Evolutionary conservation across 2,888 invertebrate species (phyloP).

Genomic region (Eupithecia abbreviata): DNA sequence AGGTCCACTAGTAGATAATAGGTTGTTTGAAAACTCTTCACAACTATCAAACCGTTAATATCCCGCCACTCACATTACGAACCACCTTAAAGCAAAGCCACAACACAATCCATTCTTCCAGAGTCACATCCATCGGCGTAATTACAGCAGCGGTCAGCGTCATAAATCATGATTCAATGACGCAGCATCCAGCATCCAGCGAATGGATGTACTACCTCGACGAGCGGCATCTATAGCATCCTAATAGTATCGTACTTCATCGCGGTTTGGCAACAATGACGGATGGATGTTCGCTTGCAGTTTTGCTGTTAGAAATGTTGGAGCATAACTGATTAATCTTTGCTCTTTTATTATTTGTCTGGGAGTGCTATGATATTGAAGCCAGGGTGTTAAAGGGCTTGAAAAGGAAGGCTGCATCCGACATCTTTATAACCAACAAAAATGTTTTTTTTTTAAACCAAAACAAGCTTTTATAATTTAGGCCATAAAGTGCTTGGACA

Average conservation of each 20-base stretch:
- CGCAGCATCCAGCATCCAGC: slow-evolving; percentile 15
- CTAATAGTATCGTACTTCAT: slow-evolving; percentile 28
- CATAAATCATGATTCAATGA: slow-evolving; percentile 37
- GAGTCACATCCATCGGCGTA: slow-evolving; percentile 22
- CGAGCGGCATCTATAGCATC: neutral
- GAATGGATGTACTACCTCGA: slow-evolving; percentile 11
- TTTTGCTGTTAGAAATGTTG: slow-evolving; percentile 17
- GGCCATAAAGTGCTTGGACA: too few relatives aligned
- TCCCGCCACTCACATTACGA: neutral
- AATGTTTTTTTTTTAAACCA: too few relatives aligned
- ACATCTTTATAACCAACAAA: too few relatives aligned
- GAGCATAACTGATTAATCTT: neutral
- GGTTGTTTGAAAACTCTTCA: too few relatives aligned
- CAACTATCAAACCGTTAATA: too few relatives aligned
- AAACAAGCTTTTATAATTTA: too few relatives aligned
- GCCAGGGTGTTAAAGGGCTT: neutral
- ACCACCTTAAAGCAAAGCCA: neutral
- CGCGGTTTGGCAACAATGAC: slow-evolving; percentile 27
- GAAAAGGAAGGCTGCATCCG: too few relatives aligned
- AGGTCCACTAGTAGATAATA: too few relatives aligned
- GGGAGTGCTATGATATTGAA: neutral
- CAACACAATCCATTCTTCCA: slow-evolving; percentile 41
- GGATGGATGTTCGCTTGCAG: slow-evolving; percentile 31
- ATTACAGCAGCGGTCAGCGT: slow-evolving; percentile 27
- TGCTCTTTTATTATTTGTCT: neutral